phyloP scores from a whole-genome alignment of 2,113 vertebrate species.

The Pampusana beccarii region DNA sequence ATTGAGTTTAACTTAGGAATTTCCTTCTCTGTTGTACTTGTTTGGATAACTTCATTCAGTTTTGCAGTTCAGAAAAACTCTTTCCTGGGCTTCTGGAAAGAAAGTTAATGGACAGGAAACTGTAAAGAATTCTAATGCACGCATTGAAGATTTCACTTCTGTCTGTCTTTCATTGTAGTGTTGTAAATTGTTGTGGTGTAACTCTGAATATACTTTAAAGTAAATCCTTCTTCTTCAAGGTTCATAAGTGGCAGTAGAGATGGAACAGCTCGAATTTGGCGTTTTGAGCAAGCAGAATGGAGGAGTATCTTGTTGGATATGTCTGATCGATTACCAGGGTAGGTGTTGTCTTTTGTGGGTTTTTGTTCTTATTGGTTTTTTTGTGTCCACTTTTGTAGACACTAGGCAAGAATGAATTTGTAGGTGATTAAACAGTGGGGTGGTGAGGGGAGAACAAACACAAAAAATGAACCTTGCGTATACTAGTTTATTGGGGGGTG shows the following conservation, averaged over 20 bases:
- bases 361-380: neutral
- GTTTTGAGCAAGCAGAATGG: constrained; percentile 90
- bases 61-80: neutral
- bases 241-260: constrained; percentile 97
- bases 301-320: constrained; percentile 91
- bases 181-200: neutral
- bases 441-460: neutral
- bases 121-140: neutral
- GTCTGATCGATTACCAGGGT: constrained; percentile 89
- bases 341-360: neutral
- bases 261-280: constrained; percentile 94
- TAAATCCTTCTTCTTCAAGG: constrained; percentile 64
- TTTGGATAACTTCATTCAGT: neutral
- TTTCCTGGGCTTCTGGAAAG: neutral
- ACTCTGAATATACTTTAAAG: neutral
- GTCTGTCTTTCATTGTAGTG: neutral
- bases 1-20: neutral
- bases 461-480: neutral
- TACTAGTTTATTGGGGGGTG: neutral
- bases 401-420: neutral
- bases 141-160: neutral
- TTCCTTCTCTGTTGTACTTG: rapidly evolving
- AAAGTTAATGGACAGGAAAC: neutral
- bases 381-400: neutral
- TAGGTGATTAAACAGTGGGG: neutral